Base-by-base conservation (phyloP, 2,888 invertebrate species). In the Tachina grossa region DNA sequence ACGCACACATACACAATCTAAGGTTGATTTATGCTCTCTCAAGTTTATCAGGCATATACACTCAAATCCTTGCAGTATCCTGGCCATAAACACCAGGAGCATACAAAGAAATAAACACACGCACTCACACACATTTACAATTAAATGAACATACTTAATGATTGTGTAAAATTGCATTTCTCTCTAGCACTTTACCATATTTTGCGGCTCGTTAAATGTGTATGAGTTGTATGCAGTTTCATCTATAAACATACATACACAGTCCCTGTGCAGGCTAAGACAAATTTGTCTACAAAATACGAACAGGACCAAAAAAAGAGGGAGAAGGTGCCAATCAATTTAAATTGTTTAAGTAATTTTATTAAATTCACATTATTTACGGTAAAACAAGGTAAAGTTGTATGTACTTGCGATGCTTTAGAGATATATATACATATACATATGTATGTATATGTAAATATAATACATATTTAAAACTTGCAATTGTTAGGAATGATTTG, bases 11-110 rank as follows among this genome's bases (percentile, higher is more conserved):
- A n/a, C 39, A 45, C 8, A 55, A n/a, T 47, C 13, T 19, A 31
- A 51, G 59, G 19, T 53, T 77, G 80, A 84, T 81, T 81, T 85
- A 77, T 78, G 63, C 69, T 77, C n/a, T 72, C 74, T 68, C 68
- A 69, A 51, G 68, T 69, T 74, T 77, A 74, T 81, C 81, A 77
- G 53, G 57, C 16, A 81, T 72, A 53, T 4, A 19, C 39, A 61
- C 39, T 10, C 14, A 53, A 19, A 57, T 57, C 14, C 14, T 14
- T 53, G 19, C 53, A 41, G 43, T 43, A 41, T 11, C 22, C 4
- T 39, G 10, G 2, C 39, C 59, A 49, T 59, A 61, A 59, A 61
- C 13, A 57, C 9, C 16, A 72, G 16, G 3, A 41, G 13, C 66
- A 49, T 43, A 16, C 16, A 31, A 31, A 31, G 0, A 31, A 5